Evolutionary conservation across 2,888 invertebrate species (phyloP), one percentile per base, ranked within the genome.

Genomic region (Ichneumon xanthorius): DNA sequence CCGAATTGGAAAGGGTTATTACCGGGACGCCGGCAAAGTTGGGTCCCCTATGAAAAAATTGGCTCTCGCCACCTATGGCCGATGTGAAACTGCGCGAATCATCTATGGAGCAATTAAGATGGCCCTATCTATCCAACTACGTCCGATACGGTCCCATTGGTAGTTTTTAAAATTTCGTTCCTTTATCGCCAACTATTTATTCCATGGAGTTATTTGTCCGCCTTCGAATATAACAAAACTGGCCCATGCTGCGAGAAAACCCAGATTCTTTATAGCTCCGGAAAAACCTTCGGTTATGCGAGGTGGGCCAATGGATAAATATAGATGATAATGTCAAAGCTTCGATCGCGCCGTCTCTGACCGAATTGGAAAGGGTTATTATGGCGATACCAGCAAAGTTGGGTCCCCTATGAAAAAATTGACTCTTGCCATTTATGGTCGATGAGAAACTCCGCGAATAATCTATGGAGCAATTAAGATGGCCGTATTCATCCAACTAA

Each of bases 1-100:
- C 71, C 45, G 40, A 71, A 26, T 33, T 48, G 68, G 37, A 75
- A 80, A 75, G 75, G 70, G 80, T 84, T 76, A 75, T 84, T 70
- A 72, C 73, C 40, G 40, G 19, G 50, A 40, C 37, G 48, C 40
- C 45, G 65, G 37, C 48, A 65, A 67, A 67, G 30, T 76, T 22
- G 33, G 76, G 2, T 58, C 55, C 5, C 55, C 19, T n/a, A 7
- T 19, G 7, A n/a, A 53, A 53, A 55, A 11, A 22, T 55, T 22
- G 19, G 19, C 55, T 48, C 45, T 48, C 16, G 45, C 14, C 45
- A 48, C 45, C 16, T 48, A 48, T 48, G 45, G 45, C 16, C 16
- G 45, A 48, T 48, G 45, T 4, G 45, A 48, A 48, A 48, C 16
- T 16, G 45, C 45, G 16, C 45, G 16, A 48, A 16, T 48, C 45